Percentiles rank a stretch among this genome's conserved stretches.
Evolutionary conservation across 2,888 invertebrate species (phyloP).

Genomic region (Ceraclea dissimilis): DNA sequence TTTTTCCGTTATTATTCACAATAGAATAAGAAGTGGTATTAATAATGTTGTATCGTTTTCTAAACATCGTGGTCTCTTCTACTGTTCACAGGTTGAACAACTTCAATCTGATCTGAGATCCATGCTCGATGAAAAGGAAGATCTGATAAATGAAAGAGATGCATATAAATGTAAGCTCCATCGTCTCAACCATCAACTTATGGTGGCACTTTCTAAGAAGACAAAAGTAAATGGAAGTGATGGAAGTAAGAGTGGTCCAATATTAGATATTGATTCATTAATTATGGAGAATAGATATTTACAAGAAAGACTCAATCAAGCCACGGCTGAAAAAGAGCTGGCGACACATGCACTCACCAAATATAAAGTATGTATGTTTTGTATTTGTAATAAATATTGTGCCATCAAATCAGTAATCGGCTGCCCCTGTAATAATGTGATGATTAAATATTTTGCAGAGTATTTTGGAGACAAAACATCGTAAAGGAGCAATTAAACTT

Average conservation of each 20-base stretch:
- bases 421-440: too few relatives aligned
- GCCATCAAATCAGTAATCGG: too few relatives aligned
- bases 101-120: conserved; percentile 69
- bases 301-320: conserved; percentile 70
- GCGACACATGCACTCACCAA: conserved; percentile 64
- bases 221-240: conserved; percentile 34
- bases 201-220: conserved; percentile 50
- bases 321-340: conserved; percentile 71
- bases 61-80: too few relatives aligned
- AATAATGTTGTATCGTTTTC: too few relatives aligned
- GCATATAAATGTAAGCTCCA: conserved; percentile 78
- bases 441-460: conserved; percentile 42
- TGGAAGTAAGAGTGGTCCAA: conserved; percentile 36
- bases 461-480: conserved; percentile 63
- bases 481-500: conserved; percentile 62
- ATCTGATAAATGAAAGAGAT: conserved; percentile 70
- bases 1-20: too few relatives aligned
- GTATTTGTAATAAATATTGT: not conserved
- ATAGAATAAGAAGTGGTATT: not conserved
- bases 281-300: conserved; percentile 78
- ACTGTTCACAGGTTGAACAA: conserved; percentile 70
- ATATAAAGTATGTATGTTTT: conserved; percentile 55
- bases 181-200: conserved; percentile 71
- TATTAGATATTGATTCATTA: conserved; percentile 73
- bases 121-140: conserved; percentile 79